phyloP scores from a whole-genome alignment of 2,113 vertebrate genomes.

The Athene noctua region DNA sequence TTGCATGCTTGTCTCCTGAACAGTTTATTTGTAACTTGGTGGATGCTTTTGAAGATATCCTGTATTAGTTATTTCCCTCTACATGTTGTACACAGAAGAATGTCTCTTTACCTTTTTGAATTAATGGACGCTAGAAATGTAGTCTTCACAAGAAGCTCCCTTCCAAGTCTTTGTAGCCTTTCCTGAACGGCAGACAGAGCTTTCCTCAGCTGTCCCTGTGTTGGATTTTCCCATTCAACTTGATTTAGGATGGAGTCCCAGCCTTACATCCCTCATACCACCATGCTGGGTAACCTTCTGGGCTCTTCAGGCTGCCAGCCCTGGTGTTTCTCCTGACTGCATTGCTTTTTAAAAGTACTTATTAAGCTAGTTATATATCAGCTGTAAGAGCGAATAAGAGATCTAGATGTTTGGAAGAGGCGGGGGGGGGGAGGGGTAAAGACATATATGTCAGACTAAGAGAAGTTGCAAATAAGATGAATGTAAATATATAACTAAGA shows the following conservation, averaged over 20 bases:
- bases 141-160: not conserved
- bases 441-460: not conserved
- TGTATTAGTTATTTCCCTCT: not conserved
- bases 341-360: not conserved
- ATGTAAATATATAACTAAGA: not conserved
- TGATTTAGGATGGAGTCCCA: not conserved
- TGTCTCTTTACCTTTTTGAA: not conserved
- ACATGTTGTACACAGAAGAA: not conserved
- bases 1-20: not conserved
- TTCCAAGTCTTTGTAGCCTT: not conserved
- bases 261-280: not conserved
- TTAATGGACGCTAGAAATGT: not conserved
- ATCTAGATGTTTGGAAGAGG: not conserved
- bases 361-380: not conserved
- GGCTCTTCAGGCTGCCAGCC: not conserved
- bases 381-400: not conserved
- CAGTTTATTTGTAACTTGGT: conserved; percentile 5
- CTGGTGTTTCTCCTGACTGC: not conserved
- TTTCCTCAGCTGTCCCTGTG: not conserved
- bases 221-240: not conserved
- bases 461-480: not conserved
- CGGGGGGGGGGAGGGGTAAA: rapidly evolving
- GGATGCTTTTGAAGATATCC: not conserved
- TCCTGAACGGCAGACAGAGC: not conserved
- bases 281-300: not conserved